A percentile compares a stretch with the other conserved stretches of the same genome.
Evolutionary conservation across 2,113 vertebrate genomes (phyloP).

Genomic region (Ptychochromis oligacanthus): DNA sequence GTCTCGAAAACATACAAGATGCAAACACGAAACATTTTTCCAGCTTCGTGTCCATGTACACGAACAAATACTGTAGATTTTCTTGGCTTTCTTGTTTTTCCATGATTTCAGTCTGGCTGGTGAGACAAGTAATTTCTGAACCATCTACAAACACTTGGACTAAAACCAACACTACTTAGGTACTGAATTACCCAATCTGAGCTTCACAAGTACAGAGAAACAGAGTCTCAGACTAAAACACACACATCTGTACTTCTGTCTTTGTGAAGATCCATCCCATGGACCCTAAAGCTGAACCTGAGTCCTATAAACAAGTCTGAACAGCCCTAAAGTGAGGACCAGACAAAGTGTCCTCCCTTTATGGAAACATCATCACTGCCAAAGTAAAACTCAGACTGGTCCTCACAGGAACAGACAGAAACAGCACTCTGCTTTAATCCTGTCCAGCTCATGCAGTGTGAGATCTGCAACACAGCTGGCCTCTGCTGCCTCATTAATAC

Average conservation of each 20-base stretch:
- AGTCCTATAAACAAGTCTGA: neutral
- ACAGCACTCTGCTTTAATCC: neutral
- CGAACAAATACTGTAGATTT: neutral
- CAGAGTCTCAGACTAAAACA: neutral
- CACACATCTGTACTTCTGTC: neutral
- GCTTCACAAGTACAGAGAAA: neutral
- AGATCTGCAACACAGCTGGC: neutral
- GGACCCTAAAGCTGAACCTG: neutral
- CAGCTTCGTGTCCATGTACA: no score
- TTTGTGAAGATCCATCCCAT: neutral
- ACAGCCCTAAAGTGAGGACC: neutral
- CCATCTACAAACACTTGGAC: neutral
- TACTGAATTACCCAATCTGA: neutral
- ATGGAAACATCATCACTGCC: neutral
- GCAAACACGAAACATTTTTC: no score
- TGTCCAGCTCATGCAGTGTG: neutral
- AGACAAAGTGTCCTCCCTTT: neutral
- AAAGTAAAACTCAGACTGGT: neutral
- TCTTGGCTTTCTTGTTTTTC: neutral
- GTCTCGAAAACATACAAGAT: no score
- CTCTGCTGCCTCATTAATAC: constrained; percentile 18
- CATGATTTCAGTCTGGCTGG: neutral
- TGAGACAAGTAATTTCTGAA: neutral
- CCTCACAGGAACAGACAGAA: neutral
- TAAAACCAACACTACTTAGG: neutral